Evolutionary conservation across 2,113 vertebrate species (phyloP).

Genomic region (mouse (Mus musculus)): GRCm39 chr12:57143001-57143500

Average conservation of each 20-base stretch:
- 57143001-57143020: neutral
- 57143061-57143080: neutral
- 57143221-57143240: neutral
- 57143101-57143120: neutral
- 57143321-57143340: neutral
- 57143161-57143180: neutral
- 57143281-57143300: neutral
- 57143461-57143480: too few relatives aligned
- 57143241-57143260: neutral
- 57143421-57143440: constrained; percentile 30
- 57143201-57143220: neutral
- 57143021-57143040: neutral
- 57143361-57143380: neutral
- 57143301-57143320: neutral
- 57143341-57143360: neutral
- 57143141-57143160: constrained; percentile 1
- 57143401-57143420: neutral
- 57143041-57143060: neutral
- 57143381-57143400: neutral
- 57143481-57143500: too few relatives aligned
- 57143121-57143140: neutral
- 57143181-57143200: neutral
- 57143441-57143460: neutral
- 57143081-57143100: neutral
- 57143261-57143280: neutral